A percentile compares a stretch with the other conserved stretches of the same genome.
Evolutionary conservation across 2,888 invertebrate species (phyloP).

Genomic region (Orchesellides sinensis): DNA sequence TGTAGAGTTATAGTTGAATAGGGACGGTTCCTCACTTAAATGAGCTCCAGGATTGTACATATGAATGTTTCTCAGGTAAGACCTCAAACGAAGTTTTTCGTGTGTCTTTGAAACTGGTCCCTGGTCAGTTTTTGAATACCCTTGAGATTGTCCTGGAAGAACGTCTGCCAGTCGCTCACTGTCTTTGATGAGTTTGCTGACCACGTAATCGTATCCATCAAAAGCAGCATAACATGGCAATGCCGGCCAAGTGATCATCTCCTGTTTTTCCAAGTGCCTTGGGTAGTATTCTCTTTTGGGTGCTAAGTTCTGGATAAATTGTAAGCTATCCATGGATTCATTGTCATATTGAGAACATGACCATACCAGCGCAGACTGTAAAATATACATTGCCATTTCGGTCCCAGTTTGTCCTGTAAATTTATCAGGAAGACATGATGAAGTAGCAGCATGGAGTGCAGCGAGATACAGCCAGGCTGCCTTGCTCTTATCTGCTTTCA

Average conservation of each 20-base stretch:
- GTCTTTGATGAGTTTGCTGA: constrained; percentile 38
- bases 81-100: neutral
- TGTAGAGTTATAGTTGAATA: no score
- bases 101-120: neutral
- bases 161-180: constrained; percentile 12
- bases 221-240: constrained; percentile 29
- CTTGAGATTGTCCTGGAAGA: neutral
- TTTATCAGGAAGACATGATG: constrained; percentile 50
- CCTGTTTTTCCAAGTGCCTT: neutral
- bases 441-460: constrained; percentile 56
- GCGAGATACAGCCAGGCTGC: constrained; percentile 65
- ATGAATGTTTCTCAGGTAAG: neutral
- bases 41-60: neutral
- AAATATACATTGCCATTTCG: constrained; percentile 54
- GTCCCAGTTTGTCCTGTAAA: constrained; percentile 64
- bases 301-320: constrained; percentile 15
- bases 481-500: constrained; percentile 37
- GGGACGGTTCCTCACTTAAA: no score
- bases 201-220: constrained; percentile 56
- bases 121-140: constrained; percentile 5
- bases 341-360: constrained; percentile 56
- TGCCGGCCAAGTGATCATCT: neutral
- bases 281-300: constrained; percentile 37
- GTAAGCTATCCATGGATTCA: constrained; percentile 20
- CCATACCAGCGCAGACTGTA: constrained; percentile 67